Evolutionary conservation across 1,140 invertebrate species (phyloP).

Genomic region (Cataglyphis hispanica): DNA sequence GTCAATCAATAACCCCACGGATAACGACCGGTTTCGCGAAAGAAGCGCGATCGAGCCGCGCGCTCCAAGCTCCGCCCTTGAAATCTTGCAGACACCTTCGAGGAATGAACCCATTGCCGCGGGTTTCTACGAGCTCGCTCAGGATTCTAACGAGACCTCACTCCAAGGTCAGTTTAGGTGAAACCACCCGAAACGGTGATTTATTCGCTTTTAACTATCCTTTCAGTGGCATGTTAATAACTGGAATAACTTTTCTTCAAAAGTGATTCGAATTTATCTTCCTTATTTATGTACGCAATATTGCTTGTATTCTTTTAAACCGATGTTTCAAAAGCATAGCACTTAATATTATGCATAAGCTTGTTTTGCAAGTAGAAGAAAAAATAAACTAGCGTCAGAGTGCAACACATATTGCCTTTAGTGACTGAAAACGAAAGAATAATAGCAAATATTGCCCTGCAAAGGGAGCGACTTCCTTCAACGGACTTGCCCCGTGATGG

Average conservation of each 20-base stretch:
- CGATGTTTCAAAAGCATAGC: slow-evolving; percentile 20
- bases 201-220: slow-evolving; percentile 50
- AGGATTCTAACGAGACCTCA: slow-evolving; percentile 58
- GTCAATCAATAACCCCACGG: slow-evolving; percentile 81
- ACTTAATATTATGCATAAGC: slow-evolving; percentile 41
- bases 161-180: slow-evolving; percentile 50
- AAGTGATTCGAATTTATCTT: slow-evolving; percentile 5
- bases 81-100: slow-evolving; percentile 76
- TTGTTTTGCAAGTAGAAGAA: slow-evolving; percentile 25
- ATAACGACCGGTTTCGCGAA: slow-evolving; percentile 80
- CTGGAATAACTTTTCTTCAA: background rate
- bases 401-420: slow-evolving; percentile 54
- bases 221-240: slow-evolving; percentile 31
- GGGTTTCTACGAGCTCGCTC: slow-evolving; percentile 33
- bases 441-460: slow-evolving; percentile 55
- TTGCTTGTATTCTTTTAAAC: background rate
- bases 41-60: slow-evolving; percentile 75
- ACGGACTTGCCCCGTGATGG: slow-evolving; percentile 65
- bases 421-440: slow-evolving; percentile 53
- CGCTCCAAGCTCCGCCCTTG: slow-evolving; percentile 78
- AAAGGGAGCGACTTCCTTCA: slow-evolving; percentile 69
- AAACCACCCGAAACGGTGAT: slow-evolving; percentile 29
- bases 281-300: background rate
- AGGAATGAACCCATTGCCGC: slow-evolving; percentile 62
- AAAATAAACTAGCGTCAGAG: slow-evolving; percentile 27